Conservation (phyloP, 2,888 invertebrate species). For the Masnerella sp. region DNA sequence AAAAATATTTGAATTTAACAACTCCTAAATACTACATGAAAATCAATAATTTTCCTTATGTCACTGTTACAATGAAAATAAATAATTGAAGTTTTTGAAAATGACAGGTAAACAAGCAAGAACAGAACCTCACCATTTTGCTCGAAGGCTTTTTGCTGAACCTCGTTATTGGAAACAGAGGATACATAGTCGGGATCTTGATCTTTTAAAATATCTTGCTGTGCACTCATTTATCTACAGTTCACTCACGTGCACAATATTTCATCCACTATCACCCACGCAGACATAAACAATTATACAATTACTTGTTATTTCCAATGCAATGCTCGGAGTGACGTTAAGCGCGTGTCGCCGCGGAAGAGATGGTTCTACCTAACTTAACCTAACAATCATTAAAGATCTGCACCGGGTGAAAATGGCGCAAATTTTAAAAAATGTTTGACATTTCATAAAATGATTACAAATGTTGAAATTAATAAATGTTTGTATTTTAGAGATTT, state of each 20-base stretch:
- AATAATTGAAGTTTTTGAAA: background rate
- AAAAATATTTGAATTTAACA: no score
- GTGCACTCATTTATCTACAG: slow-evolving; percentile 45
- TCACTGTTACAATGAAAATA: background rate
- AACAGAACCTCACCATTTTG: slow-evolving; percentile 67
- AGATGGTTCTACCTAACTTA: slow-evolving; percentile 20
- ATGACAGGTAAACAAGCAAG: slow-evolving; percentile 1
- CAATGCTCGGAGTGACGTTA: slow-evolving; percentile 19
- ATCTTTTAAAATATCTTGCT: slow-evolving; percentile 25
- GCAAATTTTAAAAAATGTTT: no score
- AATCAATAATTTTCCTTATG: background rate
- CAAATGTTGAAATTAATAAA: no score
- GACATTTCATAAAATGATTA: no score
- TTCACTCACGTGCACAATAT: slow-evolving; percentile 60
- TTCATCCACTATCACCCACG: background rate
- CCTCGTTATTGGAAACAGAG: slow-evolving; percentile 65
- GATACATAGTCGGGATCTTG: slow-evolving; percentile 75
- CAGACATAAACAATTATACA: slow-evolving; percentile 30
- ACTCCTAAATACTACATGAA: no score
- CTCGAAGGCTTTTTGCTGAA: slow-evolving; percentile 70
- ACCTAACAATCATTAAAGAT: slow-evolving; percentile 1
- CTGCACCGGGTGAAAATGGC: background rate
- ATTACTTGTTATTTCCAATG: slow-evolving; percentile 12
- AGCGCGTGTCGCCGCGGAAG: slow-evolving; percentile 18
- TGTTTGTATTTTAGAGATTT: no score